Base-by-base conservation (phyloP, 2,113 vertebrate species). In the Galeopterus variegatus region DNA sequence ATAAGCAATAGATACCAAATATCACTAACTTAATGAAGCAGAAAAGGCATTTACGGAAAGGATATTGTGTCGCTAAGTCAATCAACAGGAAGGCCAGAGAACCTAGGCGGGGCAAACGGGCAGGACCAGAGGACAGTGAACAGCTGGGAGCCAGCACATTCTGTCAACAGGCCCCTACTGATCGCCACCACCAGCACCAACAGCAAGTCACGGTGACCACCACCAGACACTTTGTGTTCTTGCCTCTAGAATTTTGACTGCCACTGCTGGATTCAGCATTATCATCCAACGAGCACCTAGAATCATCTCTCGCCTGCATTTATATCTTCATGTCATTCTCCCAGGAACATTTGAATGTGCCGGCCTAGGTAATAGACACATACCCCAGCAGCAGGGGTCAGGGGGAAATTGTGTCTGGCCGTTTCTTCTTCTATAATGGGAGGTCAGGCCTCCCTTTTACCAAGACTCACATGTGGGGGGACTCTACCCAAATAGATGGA, bases 11-110 rank as follows among this genome's bases (percentile, higher is more conserved):
- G 36, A 92, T 31, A 88, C 28, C 15, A 75, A 92, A 90, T 82
- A 92, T 86, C 64, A 64, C 69, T 73, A 87, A 92, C 50, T 62
- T 95, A 72, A 87, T 82, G 75, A 92, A 15, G 24, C n/a, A 64
- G 31, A 52, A 72, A 92, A 94, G 45, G 24, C 69, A 89, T 58
- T 87, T 83, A 50, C 26, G 45, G 26, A 76, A 85, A 82, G 56
- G 41, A 76, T 72, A 62, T 26, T 70, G 36, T 81, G 45, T 52
- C 24, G 4, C 10, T 85, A 76, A 93, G 73, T 77, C 67, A 54
- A 82, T 69, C 85, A 69, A 54, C 21, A 73, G 70, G 31, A 87
- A 73, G 73, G 24, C 33, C 45, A 67, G 24, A 62, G 18, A 54
- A 67, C 14, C 8, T 12, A 54, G 65, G 48, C 69, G 64, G 73